Conservation (phyloP, 2,797 vertebrate genomes). For the Echeneis naucrates region DNA sequence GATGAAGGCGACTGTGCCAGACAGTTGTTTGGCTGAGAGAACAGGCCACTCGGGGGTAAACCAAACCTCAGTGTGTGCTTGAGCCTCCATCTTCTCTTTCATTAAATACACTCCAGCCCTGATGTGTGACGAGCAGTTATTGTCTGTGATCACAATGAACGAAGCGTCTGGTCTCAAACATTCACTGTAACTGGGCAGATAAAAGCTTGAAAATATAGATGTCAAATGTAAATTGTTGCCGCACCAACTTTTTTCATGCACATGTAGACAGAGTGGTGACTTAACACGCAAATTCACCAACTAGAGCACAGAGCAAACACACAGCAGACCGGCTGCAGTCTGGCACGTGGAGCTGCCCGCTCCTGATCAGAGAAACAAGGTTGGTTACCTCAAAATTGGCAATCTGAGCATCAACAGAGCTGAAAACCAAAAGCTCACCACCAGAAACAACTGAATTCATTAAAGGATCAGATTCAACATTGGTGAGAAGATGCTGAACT, state of each 20-base stretch:
- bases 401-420: constrained; percentile 1
- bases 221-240: background rate
- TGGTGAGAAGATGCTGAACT: too few relatives aligned
- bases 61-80: background rate
- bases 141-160: background rate
- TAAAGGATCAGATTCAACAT: background rate
- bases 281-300: too few relatives aligned
- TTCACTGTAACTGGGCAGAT: background rate
- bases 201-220: background rate
- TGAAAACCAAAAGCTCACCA: background rate
- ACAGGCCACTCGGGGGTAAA: constrained; percentile 6
- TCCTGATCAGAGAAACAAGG: too few relatives aligned
- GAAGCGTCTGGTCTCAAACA: background rate
- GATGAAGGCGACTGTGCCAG: constrained; percentile 33
- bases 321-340: too few relatives aligned
- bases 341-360: too few relatives aligned
- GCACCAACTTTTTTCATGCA: too few relatives aligned
- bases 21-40: constrained; percentile 32
- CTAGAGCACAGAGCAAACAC: too few relatives aligned
- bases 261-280: too few relatives aligned
- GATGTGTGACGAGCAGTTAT: constrained; percentile 16
- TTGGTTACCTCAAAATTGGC: background rate
- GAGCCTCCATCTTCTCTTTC: constrained; percentile 17
- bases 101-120: constrained; percentile 1
- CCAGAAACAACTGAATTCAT: background rate